Evolutionary conservation across 2,797 vertebrate species (phyloP).

Genomic region (Vultur gryphus): DNA sequence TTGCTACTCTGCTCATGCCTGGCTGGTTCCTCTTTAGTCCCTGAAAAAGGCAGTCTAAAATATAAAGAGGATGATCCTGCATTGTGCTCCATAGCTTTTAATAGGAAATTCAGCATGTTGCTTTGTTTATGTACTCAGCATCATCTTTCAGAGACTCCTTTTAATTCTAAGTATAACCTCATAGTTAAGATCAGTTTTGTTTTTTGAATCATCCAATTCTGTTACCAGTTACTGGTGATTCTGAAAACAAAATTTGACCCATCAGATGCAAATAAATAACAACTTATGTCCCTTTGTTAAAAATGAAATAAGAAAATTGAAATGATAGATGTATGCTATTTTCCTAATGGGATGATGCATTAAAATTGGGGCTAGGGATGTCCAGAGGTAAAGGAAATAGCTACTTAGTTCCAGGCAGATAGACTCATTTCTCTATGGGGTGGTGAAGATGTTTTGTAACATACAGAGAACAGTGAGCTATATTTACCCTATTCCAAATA

Average conservation of each 20-base stretch:
- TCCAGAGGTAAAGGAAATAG: background rate
- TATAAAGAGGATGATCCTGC: background rate
- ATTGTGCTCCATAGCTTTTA: background rate
- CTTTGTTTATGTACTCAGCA: background rate
- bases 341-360: background rate
- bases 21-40: background rate
- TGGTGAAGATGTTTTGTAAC: background rate
- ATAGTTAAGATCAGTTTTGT: background rate
- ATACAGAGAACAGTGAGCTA: background rate
- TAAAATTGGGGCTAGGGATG: background rate
- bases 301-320: background rate
- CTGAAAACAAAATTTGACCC: background rate
- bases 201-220: background rate
- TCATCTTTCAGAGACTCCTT: background rate
- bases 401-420: background rate
- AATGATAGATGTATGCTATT: background rate
- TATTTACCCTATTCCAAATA: background rate
- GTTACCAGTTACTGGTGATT: background rate
- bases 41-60: background rate
- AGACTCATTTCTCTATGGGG: background rate
- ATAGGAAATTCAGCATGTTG: background rate
- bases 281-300: background rate
- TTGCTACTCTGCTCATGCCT: background rate
- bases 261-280: background rate
- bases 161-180: background rate